phyloP scores from a whole-genome alignment of 2,888 invertebrate species.

The Gymnocheta viridis region DNA sequence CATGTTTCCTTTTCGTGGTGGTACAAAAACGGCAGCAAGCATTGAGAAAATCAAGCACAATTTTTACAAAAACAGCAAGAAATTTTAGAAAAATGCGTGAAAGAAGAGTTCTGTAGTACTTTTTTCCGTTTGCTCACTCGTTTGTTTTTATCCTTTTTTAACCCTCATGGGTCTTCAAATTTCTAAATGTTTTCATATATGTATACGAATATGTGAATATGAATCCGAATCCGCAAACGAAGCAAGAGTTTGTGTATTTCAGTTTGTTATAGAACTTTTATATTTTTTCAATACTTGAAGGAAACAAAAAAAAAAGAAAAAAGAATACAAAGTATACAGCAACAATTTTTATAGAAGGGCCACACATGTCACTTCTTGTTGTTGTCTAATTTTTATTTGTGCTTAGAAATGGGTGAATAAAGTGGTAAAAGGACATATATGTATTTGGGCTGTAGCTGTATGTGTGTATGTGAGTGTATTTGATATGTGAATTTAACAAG shows the following conservation, averaged over 20 bases:
- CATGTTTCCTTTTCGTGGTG: slow-evolving; percentile 13
- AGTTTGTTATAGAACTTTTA: slow-evolving; percentile 66
- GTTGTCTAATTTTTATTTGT: slow-evolving; percentile 13
- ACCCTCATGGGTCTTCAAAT: slow-evolving; percentile 40
- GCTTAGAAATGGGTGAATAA: slow-evolving; percentile 39
- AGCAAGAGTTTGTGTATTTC: slow-evolving; percentile 24
- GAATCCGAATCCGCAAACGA: neutral
- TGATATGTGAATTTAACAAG: slow-evolving; percentile 68
- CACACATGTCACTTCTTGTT: slow-evolving; percentile 66
- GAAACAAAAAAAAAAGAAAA: neutral
- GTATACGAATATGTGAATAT: too few species aligned
- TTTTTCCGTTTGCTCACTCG: slow-evolving; percentile 9
- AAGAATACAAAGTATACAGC: slow-evolving; percentile 6
- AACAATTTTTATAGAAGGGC: slow-evolving; percentile 33
- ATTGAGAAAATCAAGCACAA: slow-evolving; percentile 7
- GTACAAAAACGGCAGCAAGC: slow-evolving; percentile 1
- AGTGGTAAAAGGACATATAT: slow-evolving; percentile 21
- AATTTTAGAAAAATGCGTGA: slow-evolving; percentile 5
- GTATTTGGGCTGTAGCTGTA: neutral
- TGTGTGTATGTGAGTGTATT: neutral
- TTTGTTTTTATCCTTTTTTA: slow-evolving; percentile 55
- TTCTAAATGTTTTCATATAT: slow-evolving; percentile 26
- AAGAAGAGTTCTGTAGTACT: slow-evolving; percentile 14
- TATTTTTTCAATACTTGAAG: slow-evolving; percentile 63
- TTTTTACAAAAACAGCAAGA: slow-evolving; percentile 39